Evolutionary conservation across 2,888 invertebrate genomes (phyloP), one percentile per base, ranked within the genome.

Genomic region (Lycaena phlaeas): DNA sequence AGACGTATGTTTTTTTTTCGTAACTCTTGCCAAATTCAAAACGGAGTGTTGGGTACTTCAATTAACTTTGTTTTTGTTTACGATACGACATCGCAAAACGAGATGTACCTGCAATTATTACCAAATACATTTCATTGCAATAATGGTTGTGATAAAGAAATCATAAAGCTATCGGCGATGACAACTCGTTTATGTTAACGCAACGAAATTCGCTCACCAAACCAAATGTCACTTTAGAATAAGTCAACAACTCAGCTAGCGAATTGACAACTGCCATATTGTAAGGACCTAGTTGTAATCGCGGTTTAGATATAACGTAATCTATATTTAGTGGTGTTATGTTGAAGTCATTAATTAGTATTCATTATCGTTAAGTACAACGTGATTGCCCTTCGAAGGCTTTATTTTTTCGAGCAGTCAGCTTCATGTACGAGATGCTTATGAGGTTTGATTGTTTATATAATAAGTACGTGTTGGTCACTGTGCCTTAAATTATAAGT

Each of bases 261-360:
- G 67, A 76, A 72, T 73, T 72, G 75, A 79, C 73, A 77, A 84
- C 84, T 82, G 84, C 84, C 84, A 84, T 84, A 84, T 71, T 73
- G 71, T 84, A 81, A 82, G 78, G 58, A 75, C 65, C 59, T 78
- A 78, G 70, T 56, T 64, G 53, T 71, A 68, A 68, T 61, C 61
- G 63, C 64, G 68, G 65, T 66, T 66, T 73, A 70, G 64, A 51
- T 41, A n/a, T 41, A 43, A n/a, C n/a, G n/a, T n/a, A n/a, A 44
- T 39, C 38, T 34, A 45, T 42, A 51, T 27, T 56, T 59, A 61
- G 51, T 49, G 45, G 48, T 76, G 68, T 68, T 78, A 79, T 78
- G 75, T 74, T 75, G 69, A 71, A 82, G 82, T 82, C 82, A 84
- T 81, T 76, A 77, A 73, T 73, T 81, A 82, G 78, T 82, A 78